Conservation (phyloP, 2,888 invertebrate genomes). For the Calliopum simillimum region DNA sequence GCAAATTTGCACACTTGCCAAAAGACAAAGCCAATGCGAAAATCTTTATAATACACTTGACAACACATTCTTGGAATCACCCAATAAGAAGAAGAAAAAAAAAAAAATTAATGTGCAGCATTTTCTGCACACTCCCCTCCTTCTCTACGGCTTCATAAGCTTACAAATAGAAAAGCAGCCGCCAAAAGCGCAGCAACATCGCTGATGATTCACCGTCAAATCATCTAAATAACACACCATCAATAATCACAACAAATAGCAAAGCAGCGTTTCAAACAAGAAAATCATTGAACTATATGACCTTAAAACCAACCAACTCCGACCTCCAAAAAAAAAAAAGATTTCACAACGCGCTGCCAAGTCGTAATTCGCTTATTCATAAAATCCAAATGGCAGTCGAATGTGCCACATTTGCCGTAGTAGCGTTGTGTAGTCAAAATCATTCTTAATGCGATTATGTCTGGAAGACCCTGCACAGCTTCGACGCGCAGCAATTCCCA, state of each 20-base stretch:
- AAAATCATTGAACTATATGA: constrained; percentile 18
- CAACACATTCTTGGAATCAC: constrained; percentile 1
- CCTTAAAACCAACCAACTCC: background rate
- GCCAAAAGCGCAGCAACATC: constrained; percentile 1
- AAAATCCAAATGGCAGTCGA: background rate
- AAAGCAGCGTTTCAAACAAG: background rate
- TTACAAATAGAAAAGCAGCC: background rate
- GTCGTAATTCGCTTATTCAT: constrained; percentile 3
- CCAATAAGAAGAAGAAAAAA: background rate
- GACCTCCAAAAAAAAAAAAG: background rate
- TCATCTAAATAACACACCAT: background rate
- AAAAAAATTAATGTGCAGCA: background rate
- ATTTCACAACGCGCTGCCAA: background rate
- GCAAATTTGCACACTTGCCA: constrained; percentile 13
- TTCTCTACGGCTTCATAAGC: background rate
- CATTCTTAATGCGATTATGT: constrained; percentile 31
- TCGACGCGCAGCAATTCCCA: constrained; percentile 10
- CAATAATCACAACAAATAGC: constrained; percentile 15
- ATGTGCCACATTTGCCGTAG: background rate
- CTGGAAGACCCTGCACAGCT: background rate
- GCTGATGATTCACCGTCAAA: background rate
- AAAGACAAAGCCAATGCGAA: background rate
- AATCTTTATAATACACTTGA: constrained; percentile 8
- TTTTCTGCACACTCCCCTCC: background rate
- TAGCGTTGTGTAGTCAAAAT: constrained; percentile 1